Evolutionary conservation across 1,140 invertebrate genomes (phyloP).

Genomic region (Brachionus koreanus): DNA sequence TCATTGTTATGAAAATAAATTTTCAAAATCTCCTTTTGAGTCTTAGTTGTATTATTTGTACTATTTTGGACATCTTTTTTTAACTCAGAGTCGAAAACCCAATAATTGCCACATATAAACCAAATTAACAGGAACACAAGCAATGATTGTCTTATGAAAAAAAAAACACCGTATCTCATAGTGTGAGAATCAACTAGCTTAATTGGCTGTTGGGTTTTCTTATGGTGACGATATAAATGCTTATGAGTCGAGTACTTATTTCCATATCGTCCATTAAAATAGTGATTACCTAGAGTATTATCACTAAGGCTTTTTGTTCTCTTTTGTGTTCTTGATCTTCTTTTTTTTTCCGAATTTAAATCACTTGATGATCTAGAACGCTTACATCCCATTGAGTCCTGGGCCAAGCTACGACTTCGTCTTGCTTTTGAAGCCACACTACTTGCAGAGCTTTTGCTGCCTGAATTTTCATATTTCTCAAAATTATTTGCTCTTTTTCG

Average conservation of each 20-base stretch:
- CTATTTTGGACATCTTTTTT: background rate
- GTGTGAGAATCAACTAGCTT: constrained; percentile 5
- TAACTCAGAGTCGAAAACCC: constrained; percentile 8
- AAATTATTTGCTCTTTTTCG: background rate
- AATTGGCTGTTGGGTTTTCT: constrained; percentile 12
- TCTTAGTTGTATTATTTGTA: background rate
- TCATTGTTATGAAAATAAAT: background rate
- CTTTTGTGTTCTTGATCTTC: background rate
- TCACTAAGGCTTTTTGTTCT: background rate
- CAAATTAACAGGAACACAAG: background rate
- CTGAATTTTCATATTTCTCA: background rate
- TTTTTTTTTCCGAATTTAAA: background rate
- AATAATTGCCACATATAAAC: constrained; percentile 30
- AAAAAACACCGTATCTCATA: background rate
- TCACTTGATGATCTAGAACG: constrained; percentile 13
- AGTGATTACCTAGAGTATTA: background rate
- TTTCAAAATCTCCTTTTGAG: background rate
- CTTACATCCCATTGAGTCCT: background rate
- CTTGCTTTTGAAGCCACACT: background rate
- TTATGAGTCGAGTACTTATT: constrained; percentile 6
- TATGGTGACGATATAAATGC: constrained; percentile 19
- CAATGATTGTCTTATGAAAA: background rate
- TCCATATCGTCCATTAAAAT: constrained; percentile 5
- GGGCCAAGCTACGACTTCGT: background rate
- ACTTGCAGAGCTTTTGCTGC: background rate